Base-by-base conservation (phyloP, 2,797 vertebrate species). In the Etheostoma perlongum region DNA sequence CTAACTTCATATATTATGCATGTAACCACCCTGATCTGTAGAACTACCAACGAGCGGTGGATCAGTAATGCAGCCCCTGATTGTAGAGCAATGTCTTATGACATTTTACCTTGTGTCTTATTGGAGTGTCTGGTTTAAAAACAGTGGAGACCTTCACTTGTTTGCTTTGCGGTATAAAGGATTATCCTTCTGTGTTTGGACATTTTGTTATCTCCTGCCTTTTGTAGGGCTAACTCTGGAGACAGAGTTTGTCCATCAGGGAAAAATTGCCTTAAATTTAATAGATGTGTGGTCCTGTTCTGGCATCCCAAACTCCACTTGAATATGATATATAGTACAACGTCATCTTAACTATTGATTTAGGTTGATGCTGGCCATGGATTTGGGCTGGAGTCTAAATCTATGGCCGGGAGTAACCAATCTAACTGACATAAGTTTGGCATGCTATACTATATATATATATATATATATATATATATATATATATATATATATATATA, bases 311-410 rank as follows among this genome's bases (percentile, higher is more conserved):
- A 68, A 63, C 61, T 66, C 68, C 69, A 61, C 85, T 85, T 86
- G 75, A 89, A 83, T 84, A 82, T 92, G 82, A 93, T 86, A 74
- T 88, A 85, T 76, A 84, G 81, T 82, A 83, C 85, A 65, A 72
- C 66, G 72, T 77, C 82, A 85, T 71, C 36, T 64, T 80, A 49
- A 6, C 23, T 84, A 75, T 93, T 91, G 91, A 91, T 92, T 85
- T 70, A 83, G 36, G 72, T 62, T 78, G 70, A 76, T 63, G 80
- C 57, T 76, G 58, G 86, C 71, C 74, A 84, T 63, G 73, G 70
- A 62, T 88, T 88, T 81, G 72, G 86, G 85, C 88, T 58, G 33
- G 44, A 63, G 46, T 89, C 85, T 86, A 92, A 86, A 71, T 70
- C 65, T 85, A 68, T 7, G 18, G 60, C 74, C 71, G 72, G 40